A percentile compares a stretch with the other conserved stretches of the same genome.
Conservation (phyloP, 2,113 vertebrate species). For the Alethe castanea region DNA sequence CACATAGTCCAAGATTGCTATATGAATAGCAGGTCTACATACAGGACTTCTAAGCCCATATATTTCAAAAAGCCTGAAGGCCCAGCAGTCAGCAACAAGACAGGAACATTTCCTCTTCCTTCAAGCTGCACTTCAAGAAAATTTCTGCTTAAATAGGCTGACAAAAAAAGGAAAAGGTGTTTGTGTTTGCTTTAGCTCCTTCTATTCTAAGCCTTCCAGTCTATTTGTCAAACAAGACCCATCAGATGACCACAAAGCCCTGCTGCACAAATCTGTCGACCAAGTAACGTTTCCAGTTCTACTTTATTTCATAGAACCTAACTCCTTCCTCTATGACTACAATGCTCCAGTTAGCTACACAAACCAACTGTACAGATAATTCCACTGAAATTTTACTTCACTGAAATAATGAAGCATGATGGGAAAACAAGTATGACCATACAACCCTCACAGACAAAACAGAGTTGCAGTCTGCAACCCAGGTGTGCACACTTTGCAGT, state of each 20-base stretch:
- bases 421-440: not conserved
- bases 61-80: not conserved
- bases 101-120: not conserved
- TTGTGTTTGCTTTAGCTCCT: not conserved
- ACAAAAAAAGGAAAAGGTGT: not conserved
- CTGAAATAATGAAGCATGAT: not conserved
- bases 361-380: not conserved
- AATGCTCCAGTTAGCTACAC: not conserved
- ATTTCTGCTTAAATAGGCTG: not conserved
- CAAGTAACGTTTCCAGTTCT: not conserved
- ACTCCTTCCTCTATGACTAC: not conserved
- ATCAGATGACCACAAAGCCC: not conserved
- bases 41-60: not conserved
- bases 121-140: not conserved
- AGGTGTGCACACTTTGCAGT: not conserved
- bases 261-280: not conserved
- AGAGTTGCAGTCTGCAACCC: not conserved
- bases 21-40: not conserved
- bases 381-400: not conserved
- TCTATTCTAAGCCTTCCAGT: not conserved
- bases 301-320: not conserved
- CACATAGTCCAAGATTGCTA: not conserved
- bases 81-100: not conserved
- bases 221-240: not conserved
- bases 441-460: not conserved